These are phyloP conservation scores for Cathartes aura DNA, from an alignment of 2,113 vertebrate genomes.

Conservation along the genomic window DNA sequence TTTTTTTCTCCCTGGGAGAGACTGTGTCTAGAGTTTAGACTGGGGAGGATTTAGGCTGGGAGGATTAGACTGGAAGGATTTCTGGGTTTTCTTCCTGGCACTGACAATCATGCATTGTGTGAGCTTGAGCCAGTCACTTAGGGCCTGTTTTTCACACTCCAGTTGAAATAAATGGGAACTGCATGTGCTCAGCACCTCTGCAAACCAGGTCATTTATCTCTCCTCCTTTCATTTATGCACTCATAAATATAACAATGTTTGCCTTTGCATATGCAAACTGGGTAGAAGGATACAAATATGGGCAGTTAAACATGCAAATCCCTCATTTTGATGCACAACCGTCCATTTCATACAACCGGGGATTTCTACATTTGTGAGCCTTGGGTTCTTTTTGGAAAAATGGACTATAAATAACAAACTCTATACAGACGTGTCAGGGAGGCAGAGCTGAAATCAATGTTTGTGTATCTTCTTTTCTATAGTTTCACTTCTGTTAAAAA, in stretches of 20 bases:
- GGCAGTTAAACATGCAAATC: constrained; percentile 32
- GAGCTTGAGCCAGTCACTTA: constrained; percentile 48
- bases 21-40: neutral
- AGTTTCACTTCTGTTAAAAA: constrained; percentile 17
- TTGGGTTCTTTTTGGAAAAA: neutral
- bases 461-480: neutral
- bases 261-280: neutral
- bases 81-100: constrained; percentile 49
- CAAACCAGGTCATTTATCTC: constrained; percentile 51
- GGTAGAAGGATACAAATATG: neutral
- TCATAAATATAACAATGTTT: constrained; percentile 25
- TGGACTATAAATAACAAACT: neutral
- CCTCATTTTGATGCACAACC: constrained; percentile 11
- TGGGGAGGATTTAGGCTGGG: constrained; percentile 12
- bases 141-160: constrained; percentile 58
- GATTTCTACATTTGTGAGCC: neutral
- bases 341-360: neutral
- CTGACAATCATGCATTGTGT: constrained; percentile 47
- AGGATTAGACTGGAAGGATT: constrained; percentile 48
- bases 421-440: neutral
- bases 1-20: neutral
- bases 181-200: constrained; percentile 48
- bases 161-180: constrained; percentile 55
- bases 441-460: neutral
- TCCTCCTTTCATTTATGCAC: constrained; percentile 34